Base-by-base conservation (phyloP, 2,888 invertebrate genomes). In the Mechanitis messenoides region DNA sequence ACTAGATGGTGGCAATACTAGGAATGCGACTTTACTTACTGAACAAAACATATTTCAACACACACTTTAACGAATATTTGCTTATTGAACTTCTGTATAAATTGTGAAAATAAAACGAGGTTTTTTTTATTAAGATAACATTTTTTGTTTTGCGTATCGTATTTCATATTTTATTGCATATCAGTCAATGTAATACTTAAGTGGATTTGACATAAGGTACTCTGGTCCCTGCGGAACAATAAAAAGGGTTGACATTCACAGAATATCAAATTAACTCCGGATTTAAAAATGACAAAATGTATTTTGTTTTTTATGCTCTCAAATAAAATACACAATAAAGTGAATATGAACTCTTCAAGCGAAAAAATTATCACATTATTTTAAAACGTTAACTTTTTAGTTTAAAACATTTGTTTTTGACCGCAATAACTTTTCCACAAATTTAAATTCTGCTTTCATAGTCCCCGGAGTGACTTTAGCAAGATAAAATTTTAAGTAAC, bases 1-100 rank as follows among this genome's bases (percentile, higher is more conserved):
- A 61, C 64, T 72, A 75, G 72, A 63, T 70, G 71, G 55, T 64
- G 67, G 47, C 68, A 64, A 68, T 58, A 62, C 63, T 55, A 58
- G 58, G 59, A 57, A 64, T 67, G 60, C 61, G 53, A 57, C 58
- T 67, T 62, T 63, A 58, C 59, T 61, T 62, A 57, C 53, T 46
- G 58, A 63, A 55, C 56, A 58, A 67, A 62, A 57, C 53, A 58
- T 56, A 31, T 56, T 50, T 28, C 50, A 50, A 42, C 42, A 42
- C 9, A 42, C 42, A 42, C 42, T 42, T 50, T 5, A 50, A 50
- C 50, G 9, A 50, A 2, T 31, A 50, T 31, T 50, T 31, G 50
- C 9, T 31, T 31, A 50, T 31, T 4, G 9, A 42, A 11, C 42
- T 9, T 42, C 1, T 42, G 42, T 11, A 9, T 42, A 9, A 42